Percentiles rank a stretch among this genome's conserved stretches.
phyloP scores from a whole-genome alignment of 2,797 vertebrate species.

The Sebastes cheni region DNA sequence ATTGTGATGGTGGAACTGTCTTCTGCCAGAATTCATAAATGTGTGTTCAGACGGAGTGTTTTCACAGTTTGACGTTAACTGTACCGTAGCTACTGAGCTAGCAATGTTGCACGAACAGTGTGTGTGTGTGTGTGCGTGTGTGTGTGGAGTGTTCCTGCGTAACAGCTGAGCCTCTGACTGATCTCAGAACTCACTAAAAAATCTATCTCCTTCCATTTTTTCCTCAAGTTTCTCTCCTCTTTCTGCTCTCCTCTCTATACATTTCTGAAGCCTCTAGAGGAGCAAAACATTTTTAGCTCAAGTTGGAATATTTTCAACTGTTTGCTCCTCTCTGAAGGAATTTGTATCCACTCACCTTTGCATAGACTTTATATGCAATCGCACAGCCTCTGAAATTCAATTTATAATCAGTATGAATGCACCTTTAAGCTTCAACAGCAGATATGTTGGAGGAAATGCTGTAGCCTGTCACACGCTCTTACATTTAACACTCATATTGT shows the following conservation, averaged over 20 bases:
- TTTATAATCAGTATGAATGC: background rate
- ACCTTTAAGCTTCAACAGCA: background rate
- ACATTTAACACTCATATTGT: background rate
- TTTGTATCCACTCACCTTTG: background rate
- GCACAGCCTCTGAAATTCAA: background rate
- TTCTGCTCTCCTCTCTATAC: background rate
- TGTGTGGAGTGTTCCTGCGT: background rate
- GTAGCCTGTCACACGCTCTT: background rate
- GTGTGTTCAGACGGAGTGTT: background rate
- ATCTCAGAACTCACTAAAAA: background rate
- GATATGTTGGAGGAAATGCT: background rate
- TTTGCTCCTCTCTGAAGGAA: background rate
- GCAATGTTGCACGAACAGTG: background rate
- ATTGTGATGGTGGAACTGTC: background rate
- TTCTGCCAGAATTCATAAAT: background rate
- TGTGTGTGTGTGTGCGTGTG: no score
- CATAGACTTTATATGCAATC: background rate
- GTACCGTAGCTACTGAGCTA: background rate
- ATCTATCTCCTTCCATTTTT: background rate
- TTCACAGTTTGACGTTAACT: background rate
- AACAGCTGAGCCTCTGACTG: background rate
- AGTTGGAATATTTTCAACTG: background rate
- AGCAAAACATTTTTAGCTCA: background rate
- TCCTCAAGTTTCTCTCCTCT: background rate
- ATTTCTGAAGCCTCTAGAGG: background rate